Conservation (phyloP, 2,113 vertebrate genomes). For the Cephalopterus ornatus region DNA sequence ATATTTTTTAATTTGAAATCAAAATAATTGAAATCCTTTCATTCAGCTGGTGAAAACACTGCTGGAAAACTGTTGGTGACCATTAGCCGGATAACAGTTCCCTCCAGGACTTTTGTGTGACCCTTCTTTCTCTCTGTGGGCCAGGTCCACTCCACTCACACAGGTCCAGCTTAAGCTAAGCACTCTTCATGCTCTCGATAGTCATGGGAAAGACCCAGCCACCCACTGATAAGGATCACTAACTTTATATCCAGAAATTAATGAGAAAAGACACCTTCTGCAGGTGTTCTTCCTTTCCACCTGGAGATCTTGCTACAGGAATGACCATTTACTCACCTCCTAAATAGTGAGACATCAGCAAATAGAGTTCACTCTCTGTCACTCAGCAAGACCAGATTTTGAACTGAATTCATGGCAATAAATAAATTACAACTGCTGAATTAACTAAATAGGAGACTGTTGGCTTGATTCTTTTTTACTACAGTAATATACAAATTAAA, state of each 20-base stretch:
- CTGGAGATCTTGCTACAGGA: neutral
- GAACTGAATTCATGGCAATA: neutral
- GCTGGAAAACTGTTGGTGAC: neutral
- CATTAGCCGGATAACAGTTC: neutral
- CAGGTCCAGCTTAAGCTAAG: neutral
- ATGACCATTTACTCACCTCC: neutral
- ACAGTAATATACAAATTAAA: neutral
- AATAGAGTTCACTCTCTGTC: neutral
- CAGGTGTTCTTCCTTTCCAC: neutral
- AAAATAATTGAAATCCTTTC: neutral
- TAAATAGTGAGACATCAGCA: neutral
- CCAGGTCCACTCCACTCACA: fast-evolving
- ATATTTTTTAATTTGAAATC: neutral
- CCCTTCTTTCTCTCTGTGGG: fast-evolving
- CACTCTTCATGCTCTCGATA: neutral
- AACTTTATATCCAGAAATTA: neutral
- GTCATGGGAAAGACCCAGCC: neutral
- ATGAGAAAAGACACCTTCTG: neutral
- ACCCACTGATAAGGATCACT: neutral
- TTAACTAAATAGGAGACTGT: neutral
- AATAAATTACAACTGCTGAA: neutral
- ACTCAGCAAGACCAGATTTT: neutral
- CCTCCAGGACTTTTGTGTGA: neutral
- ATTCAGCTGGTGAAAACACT: neutral
- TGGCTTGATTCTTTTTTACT: neutral